phyloP scores from a whole-genome alignment of 2,113 vertebrate genomes.

The Aplodontia rufa region DNA sequence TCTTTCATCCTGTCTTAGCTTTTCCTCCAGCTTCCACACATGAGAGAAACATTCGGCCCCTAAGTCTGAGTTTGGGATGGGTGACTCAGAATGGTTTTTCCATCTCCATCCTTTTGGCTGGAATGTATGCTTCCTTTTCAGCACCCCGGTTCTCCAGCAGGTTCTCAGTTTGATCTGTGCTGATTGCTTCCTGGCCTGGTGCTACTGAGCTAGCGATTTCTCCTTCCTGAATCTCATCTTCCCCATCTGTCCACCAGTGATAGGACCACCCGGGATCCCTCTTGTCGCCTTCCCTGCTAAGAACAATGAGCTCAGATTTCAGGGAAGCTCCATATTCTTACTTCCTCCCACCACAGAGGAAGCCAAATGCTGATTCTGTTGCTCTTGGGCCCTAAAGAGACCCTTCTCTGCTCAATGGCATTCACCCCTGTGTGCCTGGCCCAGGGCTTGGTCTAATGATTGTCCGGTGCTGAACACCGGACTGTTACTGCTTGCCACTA shows the following conservation, averaged over 20 bases:
- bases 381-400: not conserved
- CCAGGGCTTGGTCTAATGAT: accelerated
- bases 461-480: too few species aligned
- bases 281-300: not conserved
- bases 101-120: too few species aligned
- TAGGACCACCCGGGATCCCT: not conserved
- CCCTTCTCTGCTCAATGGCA: not conserved
- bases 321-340: not conserved
- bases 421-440: not conserved
- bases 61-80: too few species aligned
- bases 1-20: too few species aligned
- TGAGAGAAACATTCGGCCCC: too few species aligned
- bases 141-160: accelerated
- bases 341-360: not conserved
- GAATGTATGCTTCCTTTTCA: not conserved
- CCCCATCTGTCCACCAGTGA: not conserved
- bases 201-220: not conserved
- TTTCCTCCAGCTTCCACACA: too few species aligned
- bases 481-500: not conserved
- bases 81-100: too few species aligned
- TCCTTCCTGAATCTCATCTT: not conserved
- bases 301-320: not conserved
- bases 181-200: not conserved
- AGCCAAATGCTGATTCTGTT: not conserved
- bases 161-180: not conserved